Evolutionary conservation across 2,797 vertebrate species (phyloP).

Genomic region (Bovichtus diacanthus): DNA sequence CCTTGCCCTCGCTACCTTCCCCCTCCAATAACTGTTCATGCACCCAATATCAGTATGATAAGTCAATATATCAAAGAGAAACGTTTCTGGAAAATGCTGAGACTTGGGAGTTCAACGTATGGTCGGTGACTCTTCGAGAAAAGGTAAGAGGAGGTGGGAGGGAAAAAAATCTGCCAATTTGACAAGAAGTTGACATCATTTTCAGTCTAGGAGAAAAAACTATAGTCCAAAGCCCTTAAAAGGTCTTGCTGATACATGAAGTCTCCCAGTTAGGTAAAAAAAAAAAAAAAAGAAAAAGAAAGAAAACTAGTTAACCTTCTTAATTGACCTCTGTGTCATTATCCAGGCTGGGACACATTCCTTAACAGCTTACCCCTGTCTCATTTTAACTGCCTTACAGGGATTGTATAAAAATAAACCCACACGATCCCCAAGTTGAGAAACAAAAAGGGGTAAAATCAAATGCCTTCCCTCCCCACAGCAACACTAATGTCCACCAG

Average conservation of each 20-base stretch:
- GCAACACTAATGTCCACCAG: conserved; percentile 73
- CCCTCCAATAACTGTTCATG: conserved; percentile 78
- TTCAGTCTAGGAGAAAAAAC: conserved; percentile 59
- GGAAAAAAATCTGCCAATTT: conserved; percentile 59
- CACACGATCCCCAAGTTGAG: conserved; percentile 65
- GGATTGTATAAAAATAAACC: conserved; percentile 78
- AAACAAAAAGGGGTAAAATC: conserved; percentile 74
- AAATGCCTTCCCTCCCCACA: conserved; percentile 72
- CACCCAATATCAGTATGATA: conserved; percentile 82
- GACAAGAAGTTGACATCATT: conserved; percentile 75
- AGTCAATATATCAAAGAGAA: conserved; percentile 84
- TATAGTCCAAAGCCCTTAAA: conserved; percentile 73
- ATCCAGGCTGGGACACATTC: conserved; percentile 57
- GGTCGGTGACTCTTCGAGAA: conserved; percentile 50
- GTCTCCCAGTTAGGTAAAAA: conserved; percentile 25
- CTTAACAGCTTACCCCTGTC: conserved; percentile 52
- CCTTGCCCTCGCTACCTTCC: conserved; percentile 48
- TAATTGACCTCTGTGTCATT: conserved; percentile 51
- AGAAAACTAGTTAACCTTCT: conserved; percentile 15
- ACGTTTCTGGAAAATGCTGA: conserved; percentile 76
- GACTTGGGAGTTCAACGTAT: conserved; percentile 68
- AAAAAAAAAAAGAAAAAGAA: no score
- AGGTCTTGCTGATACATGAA: conserved; percentile 64
- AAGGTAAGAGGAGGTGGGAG: conserved; percentile 39
- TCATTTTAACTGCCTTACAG: conserved; percentile 63